Evolutionary conservation across 2,888 invertebrate species (phyloP).

Genomic region (Polylopha cassiicola): DNA sequence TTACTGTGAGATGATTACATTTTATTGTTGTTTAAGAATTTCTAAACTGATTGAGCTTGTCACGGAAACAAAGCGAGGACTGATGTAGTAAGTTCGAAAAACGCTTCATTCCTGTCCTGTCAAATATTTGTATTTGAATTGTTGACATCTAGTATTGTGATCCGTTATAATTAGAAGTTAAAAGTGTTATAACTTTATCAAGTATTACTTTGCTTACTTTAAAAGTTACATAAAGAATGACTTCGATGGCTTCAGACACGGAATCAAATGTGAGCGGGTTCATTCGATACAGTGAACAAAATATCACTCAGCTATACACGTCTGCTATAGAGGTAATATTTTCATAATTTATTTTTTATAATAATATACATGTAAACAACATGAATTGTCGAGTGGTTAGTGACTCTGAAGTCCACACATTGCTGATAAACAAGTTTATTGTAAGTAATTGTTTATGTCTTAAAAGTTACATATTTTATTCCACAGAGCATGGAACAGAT

Average conservation of each 20-base stretch:
- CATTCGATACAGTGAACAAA: constrained; percentile 57
- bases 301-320: constrained; percentile 53
- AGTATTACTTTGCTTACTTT: too few species aligned
- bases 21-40: neutral
- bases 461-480: neutral
- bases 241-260: constrained; percentile 57
- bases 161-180: too few species aligned
- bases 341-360: too few species aligned
- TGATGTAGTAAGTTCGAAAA: neutral
- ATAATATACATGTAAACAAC: too few species aligned
- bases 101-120: constrained; percentile 1
- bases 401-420: too few species aligned
- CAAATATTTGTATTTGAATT: neutral
- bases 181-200: too few species aligned
- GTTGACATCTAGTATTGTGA: too few species aligned
- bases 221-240: constrained; percentile 47
- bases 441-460: constrained; percentile 7
- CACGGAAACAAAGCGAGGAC: too few species aligned
- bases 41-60: neutral
- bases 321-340: constrained; percentile 54
- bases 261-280: constrained; percentile 71
- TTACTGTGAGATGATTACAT: too few species aligned
- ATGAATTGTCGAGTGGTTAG: too few species aligned
- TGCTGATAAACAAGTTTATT: too few species aligned
- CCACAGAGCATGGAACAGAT: constrained; percentile 63